Percentiles rank a stretch among this genome's conserved stretches.
Evolutionary conservation across 2,888 invertebrate species (phyloP).

Genomic region (Dorcus hopei): DNA sequence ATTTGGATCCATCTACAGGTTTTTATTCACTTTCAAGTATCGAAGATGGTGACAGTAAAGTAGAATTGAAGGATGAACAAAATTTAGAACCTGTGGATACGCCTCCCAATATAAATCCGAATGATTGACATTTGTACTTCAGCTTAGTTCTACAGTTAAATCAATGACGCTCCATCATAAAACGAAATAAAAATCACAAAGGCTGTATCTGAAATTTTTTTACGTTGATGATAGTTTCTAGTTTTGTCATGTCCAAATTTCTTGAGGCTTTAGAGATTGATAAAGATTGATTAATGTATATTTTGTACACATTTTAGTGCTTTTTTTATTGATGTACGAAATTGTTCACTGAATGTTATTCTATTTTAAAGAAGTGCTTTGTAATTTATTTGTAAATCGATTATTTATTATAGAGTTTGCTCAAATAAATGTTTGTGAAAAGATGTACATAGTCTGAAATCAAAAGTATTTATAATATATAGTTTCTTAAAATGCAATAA

Average conservation of each 20-base stretch:
- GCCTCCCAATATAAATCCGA: constrained; percentile 10
- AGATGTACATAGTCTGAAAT: not conserved
- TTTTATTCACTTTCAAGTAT: constrained; percentile 22
- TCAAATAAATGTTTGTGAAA: constrained; percentile 4
- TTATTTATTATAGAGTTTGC: constrained; percentile 9
- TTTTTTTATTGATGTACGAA: not conserved
- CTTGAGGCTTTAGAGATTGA: not conserved
- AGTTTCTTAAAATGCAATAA: not conserved
- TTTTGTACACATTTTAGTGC: constrained; percentile 12
- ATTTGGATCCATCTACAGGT: constrained; percentile 33
- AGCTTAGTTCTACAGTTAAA: constrained; percentile 15
- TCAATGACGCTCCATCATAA: not conserved
- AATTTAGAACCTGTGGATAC: not conserved
- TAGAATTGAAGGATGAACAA: not conserved
- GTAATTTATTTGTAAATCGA: constrained; percentile 13
- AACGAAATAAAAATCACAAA: constrained; percentile 1
- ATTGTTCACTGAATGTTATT: constrained; percentile 1
- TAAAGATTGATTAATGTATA: constrained; percentile 6
- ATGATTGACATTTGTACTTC: constrained; percentile 20
- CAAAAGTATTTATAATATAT: not conserved
- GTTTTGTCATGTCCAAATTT: constrained; percentile 8
- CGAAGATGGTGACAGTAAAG: constrained; percentile 3
- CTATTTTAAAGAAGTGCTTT: constrained; percentile 11
- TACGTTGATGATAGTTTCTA: constrained; percentile 5
- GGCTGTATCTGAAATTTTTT: not conserved